phyloP scores from a whole-genome alignment of 2,113 vertebrate species.

The Oreochromis tanganicae region DNA sequence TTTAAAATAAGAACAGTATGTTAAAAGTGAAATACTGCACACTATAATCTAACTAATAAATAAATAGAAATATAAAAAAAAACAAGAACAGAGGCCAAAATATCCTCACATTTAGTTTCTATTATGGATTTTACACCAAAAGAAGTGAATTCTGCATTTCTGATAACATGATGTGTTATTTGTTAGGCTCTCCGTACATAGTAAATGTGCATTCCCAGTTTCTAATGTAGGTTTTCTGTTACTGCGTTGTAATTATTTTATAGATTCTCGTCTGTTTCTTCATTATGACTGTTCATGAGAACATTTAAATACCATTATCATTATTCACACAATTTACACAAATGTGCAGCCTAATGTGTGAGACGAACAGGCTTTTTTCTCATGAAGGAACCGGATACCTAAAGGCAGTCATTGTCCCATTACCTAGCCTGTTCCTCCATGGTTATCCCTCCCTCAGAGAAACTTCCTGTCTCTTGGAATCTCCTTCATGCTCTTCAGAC shows the following conservation, averaged over 20 bases:
- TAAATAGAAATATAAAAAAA: background rate
- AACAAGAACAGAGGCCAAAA: background rate
- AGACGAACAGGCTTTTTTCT: rapidly evolving
- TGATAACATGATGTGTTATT: background rate
- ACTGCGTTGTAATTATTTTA: background rate
- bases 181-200: background rate
- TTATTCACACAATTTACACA: background rate
- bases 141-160: background rate
- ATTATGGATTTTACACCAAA: background rate
- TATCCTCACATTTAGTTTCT: background rate
- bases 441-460: background rate
- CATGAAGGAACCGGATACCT: background rate
- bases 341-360: background rate
- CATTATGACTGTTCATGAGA: background rate
- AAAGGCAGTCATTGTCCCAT: background rate
- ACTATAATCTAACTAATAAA: background rate
- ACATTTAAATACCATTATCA: background rate
- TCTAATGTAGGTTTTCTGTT: background rate
- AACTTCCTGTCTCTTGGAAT: background rate
- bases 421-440: background rate
- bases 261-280: background rate
- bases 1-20: background rate
- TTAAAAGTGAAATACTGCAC: background rate
- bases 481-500: background rate
- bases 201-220: background rate